A percentile compares a stretch with the other conserved stretches of the same genome.
Conservation (phyloP, 2,797 vertebrate genomes). For the Poecilia picta region DNA sequence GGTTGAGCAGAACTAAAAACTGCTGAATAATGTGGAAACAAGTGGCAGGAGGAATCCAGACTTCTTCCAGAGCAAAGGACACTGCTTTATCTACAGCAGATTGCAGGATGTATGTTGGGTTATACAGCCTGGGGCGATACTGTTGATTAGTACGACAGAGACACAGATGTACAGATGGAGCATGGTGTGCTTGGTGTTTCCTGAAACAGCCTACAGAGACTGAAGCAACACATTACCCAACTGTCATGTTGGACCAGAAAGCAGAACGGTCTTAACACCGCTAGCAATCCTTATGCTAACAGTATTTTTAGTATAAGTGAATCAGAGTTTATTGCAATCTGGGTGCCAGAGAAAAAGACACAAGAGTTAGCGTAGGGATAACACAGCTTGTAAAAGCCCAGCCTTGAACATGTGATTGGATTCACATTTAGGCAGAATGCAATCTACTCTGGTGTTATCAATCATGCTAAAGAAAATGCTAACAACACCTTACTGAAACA, state of each 20-base stretch:
- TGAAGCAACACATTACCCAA: not conserved
- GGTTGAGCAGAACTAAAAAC: not conserved
- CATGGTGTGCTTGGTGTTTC: not conserved
- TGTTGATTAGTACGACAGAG: slow-evolving; percentile 1
- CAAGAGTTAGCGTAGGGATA: not conserved
- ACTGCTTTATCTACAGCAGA: not conserved
- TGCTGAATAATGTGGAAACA: not conserved
- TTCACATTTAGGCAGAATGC: not conserved
- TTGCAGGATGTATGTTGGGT: not conserved
- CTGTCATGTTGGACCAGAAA: not conserved
- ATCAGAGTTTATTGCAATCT: not conserved
- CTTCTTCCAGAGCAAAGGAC: not conserved
- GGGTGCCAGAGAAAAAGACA: not conserved
- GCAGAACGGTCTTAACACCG: not conserved
- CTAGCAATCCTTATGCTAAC: slow-evolving; percentile 3
- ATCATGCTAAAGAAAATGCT: not conserved
- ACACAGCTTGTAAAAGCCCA: not conserved
- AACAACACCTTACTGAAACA: not conserved
- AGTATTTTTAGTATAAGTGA: not conserved
- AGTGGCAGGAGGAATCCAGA: not conserved
- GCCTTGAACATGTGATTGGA: not conserved
- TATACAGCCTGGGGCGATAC: not conserved
- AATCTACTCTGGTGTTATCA: not conserved
- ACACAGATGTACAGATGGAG: slow-evolving; percentile 4
- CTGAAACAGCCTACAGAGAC: not conserved